These are phyloP conservation scores for Sternarchorhynchus goeldii DNA, from an alignment of 2,797 vertebrate genomes.

Conservation along the genomic window DNA sequence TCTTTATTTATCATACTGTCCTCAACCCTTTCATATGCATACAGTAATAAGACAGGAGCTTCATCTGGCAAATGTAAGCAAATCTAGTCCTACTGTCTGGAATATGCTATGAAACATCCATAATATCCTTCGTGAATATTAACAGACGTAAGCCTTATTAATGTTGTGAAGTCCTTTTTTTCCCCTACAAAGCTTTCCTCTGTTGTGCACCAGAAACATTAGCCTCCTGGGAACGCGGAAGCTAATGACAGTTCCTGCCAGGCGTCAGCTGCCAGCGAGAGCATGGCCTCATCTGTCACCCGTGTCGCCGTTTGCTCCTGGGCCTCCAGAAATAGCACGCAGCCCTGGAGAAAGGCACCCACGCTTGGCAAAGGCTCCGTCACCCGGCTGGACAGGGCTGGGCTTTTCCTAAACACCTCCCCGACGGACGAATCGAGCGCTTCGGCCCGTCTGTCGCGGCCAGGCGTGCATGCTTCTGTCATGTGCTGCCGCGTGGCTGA, in stretches of 20 bases:
- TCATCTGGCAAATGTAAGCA: too few species aligned
- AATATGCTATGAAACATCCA: background rate
- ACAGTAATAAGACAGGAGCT: too few species aligned
- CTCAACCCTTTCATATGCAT: background rate
- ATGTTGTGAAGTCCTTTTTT: slow-evolving; percentile 20
- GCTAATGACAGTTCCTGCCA: slow-evolving; percentile 34
- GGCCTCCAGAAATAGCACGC: slow-evolving; percentile 44
- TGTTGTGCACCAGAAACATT: slow-evolving; percentile 52
- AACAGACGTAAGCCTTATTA: background rate
- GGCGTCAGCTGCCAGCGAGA: slow-evolving; percentile 41
- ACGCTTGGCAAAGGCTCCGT: slow-evolving; percentile 8
- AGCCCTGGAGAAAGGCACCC: slow-evolving; percentile 24
- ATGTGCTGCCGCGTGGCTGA: background rate
- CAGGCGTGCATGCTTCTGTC: slow-evolving; percentile 4
- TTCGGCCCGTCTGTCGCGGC: background rate
- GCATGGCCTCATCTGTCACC: slow-evolving; percentile 28
- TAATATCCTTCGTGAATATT: background rate
- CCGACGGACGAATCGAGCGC: background rate
- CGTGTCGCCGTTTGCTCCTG: slow-evolving; percentile 25
- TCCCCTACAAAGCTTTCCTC: slow-evolving; percentile 29
- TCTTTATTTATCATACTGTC: background rate
- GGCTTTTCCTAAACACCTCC: background rate
- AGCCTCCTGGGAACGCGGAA: slow-evolving; percentile 52
- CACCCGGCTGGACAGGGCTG: too few species aligned
- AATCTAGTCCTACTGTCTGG: too few species aligned